A percentile compares a stretch with the other conserved stretches of the same genome.
These are phyloP conservation scores for Pogonomyrmex barbatus DNA, from an alignment of 1,140 invertebrate genomes.

Conservation along the genomic window DNA sequence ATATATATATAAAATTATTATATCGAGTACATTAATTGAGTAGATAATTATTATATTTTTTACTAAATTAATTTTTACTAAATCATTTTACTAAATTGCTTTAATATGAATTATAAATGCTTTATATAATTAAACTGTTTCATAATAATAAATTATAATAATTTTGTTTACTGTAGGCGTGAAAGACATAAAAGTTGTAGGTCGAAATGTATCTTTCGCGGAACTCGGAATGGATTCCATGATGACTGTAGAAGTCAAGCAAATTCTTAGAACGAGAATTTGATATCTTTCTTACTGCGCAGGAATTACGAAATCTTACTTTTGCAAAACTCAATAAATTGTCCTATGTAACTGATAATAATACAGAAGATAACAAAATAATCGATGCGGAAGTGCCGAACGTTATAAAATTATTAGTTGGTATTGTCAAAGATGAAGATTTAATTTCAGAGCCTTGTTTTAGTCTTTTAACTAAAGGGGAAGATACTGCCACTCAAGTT, in stretches of 20 bases:
- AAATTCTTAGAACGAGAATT: no score
- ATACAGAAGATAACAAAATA: conserved; percentile 58
- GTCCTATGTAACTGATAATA: conserved; percentile 67
- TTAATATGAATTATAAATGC: no score
- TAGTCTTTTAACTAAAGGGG: conserved; percentile 77
- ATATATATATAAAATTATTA: conserved; percentile 84
- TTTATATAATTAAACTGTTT: no score
- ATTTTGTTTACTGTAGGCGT: no score
- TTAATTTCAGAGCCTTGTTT: conserved; percentile 74
- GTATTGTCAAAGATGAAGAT: conserved; percentile 76
- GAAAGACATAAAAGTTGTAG: no score
- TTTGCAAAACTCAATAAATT: conserved; percentile 87
- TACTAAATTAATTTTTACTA: no score
- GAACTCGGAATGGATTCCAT: no score
- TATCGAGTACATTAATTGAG: no score
- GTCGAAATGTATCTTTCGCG: no score
- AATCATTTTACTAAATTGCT: no score
- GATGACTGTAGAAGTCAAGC: no score
- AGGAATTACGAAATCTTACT: conserved; percentile 89
- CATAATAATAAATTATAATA: conserved; percentile 59
- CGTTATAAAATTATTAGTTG: conserved; percentile 81
- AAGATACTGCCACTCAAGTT: conserved; percentile 80
- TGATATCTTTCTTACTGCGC: conserved; percentile 79
- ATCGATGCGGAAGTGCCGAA: conserved; percentile 42
- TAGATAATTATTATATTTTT: no score